Conservation (phyloP, 2,113 vertebrate species). For the Notechis scutatus region DNA sequence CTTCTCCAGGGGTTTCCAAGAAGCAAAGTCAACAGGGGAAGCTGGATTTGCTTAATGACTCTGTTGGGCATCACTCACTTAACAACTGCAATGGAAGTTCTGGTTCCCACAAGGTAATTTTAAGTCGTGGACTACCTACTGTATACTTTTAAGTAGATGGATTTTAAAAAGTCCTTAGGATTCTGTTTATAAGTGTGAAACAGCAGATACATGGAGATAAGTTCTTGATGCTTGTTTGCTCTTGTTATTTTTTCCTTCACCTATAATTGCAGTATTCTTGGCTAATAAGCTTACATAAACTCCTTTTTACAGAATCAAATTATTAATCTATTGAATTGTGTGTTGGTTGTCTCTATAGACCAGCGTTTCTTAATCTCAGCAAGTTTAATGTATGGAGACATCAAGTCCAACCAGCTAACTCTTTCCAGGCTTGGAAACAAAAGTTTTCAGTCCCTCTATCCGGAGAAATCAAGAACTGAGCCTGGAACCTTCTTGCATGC, state of each 20-base stretch:
- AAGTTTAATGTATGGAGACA: background rate
- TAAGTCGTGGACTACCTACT: background rate
- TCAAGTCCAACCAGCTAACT: background rate
- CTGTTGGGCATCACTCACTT: background rate
- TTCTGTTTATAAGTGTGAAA: background rate
- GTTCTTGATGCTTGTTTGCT: background rate
- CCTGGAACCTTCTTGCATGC: background rate
- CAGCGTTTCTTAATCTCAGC: background rate
- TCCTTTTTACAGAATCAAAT: background rate
- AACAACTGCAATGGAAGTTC: background rate
- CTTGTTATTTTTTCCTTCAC: background rate
- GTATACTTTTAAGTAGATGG: background rate
- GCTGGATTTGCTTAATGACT: background rate
- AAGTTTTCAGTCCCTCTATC: background rate
- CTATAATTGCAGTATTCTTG: background rate
- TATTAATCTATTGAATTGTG: background rate
- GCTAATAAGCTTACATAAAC: background rate
- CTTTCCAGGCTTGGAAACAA: background rate
- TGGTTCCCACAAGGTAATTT: background rate
- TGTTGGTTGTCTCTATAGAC: background rate
- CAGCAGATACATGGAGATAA: background rate
- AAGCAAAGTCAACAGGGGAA: background rate
- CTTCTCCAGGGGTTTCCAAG: background rate
- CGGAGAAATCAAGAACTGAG: background rate
- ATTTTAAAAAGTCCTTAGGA: background rate